Base-by-base conservation (phyloP, 1,140 invertebrate species). In the Drosophila aff. region DNA sequence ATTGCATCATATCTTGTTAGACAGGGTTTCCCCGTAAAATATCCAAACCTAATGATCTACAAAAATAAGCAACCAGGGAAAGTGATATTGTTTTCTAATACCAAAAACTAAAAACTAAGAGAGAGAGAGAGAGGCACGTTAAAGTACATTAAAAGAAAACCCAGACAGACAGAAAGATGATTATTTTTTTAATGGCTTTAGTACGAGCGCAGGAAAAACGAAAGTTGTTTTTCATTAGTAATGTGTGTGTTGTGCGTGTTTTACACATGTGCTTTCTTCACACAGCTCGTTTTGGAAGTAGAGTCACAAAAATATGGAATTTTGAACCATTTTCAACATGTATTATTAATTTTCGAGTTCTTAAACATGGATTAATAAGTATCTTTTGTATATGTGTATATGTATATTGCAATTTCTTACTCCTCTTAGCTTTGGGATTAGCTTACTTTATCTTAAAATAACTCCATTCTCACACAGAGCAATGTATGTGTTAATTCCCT, bases 171-270 rank as follows among this genome's bases (percentile, higher is more conserved):
- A 72, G 63, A 69, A 76, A 72, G 75, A 78, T 82, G 80, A 82
- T 72, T 72, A 69, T 71, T 72, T 49, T 81, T 52, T 52, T 52
- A 82, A 82, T 82, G 80, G 73, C 77, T 78, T 74, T 72, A 81
- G 79, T 81, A 77, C 62, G 47, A 49, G 46, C 57, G 52, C 66
- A 72, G 79, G 58, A 74, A 78, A 79, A 82, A 82, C 63, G 80
- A 82, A 82, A 82, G 80, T 68, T 71, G 68, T 68, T 68, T 69
- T 68, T 44, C 23, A 31, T 49, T 66, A 64, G 36, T 46, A 26
- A 31, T 28, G 21, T 55, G 15, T 21, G 21, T 55, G 21, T 16
- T 16, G 2, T 44, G 50, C 33, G 26, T 57, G 4, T 61, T 36
- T 38, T 23, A 55, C 33, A 31, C 52, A 38, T 38, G 33, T 55